phyloP scores from a whole-genome alignment of 2,113 vertebrate genomes.

The Oreotragus oreotragus region DNA sequence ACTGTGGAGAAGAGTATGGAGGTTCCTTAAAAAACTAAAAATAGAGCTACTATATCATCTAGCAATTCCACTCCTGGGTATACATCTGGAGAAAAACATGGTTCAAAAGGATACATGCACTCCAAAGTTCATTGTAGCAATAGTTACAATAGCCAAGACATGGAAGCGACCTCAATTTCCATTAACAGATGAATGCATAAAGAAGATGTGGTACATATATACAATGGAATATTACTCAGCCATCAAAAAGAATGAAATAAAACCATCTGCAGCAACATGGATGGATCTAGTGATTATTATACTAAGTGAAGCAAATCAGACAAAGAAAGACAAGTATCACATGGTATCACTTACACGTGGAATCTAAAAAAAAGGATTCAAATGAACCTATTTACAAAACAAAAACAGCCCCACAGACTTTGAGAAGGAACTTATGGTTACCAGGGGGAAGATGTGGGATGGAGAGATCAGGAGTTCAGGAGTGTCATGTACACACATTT shows the following conservation, averaged over 20 bases:
- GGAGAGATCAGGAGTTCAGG: neutral
- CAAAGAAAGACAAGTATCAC: neutral
- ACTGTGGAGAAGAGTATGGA: neutral
- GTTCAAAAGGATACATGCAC: neutral
- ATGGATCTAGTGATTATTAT: neutral
- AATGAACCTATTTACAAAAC: neutral
- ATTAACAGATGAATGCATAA: neutral
- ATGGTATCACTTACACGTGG: neutral
- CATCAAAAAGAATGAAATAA: neutral
- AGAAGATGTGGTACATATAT: neutral
- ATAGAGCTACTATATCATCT: neutral
- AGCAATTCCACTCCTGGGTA: neutral
- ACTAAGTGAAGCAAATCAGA: neutral
- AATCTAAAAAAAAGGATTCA: neutral
- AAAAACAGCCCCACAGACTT: neutral
- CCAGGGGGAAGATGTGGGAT: neutral
- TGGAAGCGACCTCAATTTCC: neutral
- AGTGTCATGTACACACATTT: neutral
- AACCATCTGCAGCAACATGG: neutral
- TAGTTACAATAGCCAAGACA: neutral
- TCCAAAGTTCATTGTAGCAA: neutral
- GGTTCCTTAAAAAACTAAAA: neutral
- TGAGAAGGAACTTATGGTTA: neutral
- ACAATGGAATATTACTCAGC: neutral
- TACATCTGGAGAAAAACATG: neutral